These are phyloP conservation scores for Stigmatopora nigra DNA, from an alignment of 2,113 vertebrate species.

Conservation along the genomic window DNA sequence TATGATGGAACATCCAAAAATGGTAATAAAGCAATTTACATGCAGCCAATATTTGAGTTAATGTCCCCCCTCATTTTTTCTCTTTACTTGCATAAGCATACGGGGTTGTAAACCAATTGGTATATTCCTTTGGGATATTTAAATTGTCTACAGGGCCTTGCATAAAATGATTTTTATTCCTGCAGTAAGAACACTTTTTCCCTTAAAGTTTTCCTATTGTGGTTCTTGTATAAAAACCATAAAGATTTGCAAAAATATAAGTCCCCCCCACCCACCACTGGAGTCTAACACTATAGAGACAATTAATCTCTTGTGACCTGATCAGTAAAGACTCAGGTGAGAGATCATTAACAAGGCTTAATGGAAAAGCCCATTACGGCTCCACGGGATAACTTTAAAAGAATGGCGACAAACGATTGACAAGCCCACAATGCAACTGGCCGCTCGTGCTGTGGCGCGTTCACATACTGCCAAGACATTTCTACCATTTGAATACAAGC, in stretches of 20 bases:
- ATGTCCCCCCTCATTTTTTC: too few relatives aligned
- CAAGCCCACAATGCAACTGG: slow-evolving; percentile 51
- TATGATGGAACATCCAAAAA: neutral
- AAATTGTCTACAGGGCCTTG: too few relatives aligned
- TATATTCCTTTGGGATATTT: too few relatives aligned
- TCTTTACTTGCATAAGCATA: too few relatives aligned
- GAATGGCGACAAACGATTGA: slow-evolving; percentile 48
- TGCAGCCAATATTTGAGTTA: too few relatives aligned
- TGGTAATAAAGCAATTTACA: neutral
- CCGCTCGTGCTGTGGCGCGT: slow-evolving; percentile 8
- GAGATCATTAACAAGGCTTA: slow-evolving; percentile 48
- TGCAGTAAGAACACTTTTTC: neutral
- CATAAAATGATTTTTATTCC: too few relatives aligned
- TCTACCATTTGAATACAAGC: slow-evolving; percentile 51
- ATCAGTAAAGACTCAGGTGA: slow-evolving; percentile 35
- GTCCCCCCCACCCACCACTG: too few relatives aligned
- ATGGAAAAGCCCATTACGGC: slow-evolving; percentile 45
- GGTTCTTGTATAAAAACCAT: neutral
- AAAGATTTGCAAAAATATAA: neutral
- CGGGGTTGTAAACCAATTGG: too few relatives aligned
- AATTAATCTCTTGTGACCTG: slow-evolving; percentile 42
- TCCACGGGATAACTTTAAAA: slow-evolving; percentile 27
- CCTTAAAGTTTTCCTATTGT: neutral
- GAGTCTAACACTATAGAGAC: slow-evolving; percentile 4
- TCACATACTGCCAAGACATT: slow-evolving; percentile 43